phyloP scores from a whole-genome alignment of 2,113 vertebrate genomes.

The Nannospalax galili region DNA sequence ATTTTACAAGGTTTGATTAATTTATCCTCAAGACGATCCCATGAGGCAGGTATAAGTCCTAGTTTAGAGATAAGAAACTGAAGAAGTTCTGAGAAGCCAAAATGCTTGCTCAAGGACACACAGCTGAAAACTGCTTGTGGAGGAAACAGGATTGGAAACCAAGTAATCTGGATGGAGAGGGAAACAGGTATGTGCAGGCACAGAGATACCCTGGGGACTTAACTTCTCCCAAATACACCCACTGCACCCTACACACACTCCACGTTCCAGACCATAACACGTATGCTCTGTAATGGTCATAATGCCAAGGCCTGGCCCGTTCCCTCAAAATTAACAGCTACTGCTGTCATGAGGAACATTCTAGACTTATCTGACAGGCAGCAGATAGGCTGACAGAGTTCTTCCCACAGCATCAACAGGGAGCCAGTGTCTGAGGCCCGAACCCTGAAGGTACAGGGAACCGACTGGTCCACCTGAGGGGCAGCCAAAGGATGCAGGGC shows the following conservation, averaged over 20 bases:
- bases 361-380: neutral
- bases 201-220: neutral
- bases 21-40: neutral
- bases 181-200: neutral
- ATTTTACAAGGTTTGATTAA: conserved; percentile 27
- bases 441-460: neutral
- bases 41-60: neutral
- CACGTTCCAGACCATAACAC: neutral
- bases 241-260: neutral
- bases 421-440: too few relatives aligned
- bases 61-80: conserved; percentile 3
- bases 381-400: neutral
- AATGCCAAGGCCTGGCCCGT: neutral
- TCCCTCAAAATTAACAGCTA: neutral
- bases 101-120: neutral
- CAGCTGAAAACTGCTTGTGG: neutral
- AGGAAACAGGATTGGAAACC: neutral
- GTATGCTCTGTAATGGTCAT: neutral
- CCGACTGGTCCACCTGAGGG: neutral
- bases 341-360: neutral
- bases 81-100: neutral
- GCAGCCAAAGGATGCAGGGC: neutral
- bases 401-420: neutral
- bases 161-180: neutral
- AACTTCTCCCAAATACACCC: neutral